phyloP scores from a whole-genome alignment of 2,797 vertebrate species.

The Sparus aurata region DNA sequence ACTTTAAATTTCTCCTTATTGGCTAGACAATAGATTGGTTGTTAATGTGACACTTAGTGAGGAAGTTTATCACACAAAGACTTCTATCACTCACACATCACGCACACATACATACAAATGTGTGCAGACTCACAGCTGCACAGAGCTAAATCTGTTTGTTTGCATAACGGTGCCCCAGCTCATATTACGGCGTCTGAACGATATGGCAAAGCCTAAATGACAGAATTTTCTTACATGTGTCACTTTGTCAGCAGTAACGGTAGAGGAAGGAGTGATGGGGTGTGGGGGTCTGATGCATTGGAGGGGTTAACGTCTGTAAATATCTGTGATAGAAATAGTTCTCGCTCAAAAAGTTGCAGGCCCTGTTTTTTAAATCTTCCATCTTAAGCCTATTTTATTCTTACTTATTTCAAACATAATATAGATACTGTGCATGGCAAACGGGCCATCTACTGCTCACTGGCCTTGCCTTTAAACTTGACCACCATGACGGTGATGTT shows the following conservation, averaged over 20 bases:
- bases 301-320: slow-evolving; percentile 50
- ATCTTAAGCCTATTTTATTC: slow-evolving; percentile 52
- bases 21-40: slow-evolving; percentile 6
- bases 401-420: slow-evolving; percentile 63
- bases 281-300: slow-evolving; percentile 8
- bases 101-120: slow-evolving; percentile 9
- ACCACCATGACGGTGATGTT: slow-evolving; percentile 99
- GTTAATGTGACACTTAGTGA: slow-evolving; percentile 35
- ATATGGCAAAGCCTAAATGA: slow-evolving; percentile 35
- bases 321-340: slow-evolving; percentile 72
- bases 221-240: slow-evolving; percentile 37
- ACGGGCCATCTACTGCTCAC: slow-evolving; percentile 83
- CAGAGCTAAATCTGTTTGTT: slow-evolving; percentile 58
- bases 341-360: slow-evolving; percentile 62
- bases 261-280: background rate
- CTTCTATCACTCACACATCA: slow-evolving; percentile 8
- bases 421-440: slow-evolving; percentile 28
- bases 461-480: slow-evolving; percentile 93
- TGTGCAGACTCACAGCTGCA: slow-evolving; percentile 34
- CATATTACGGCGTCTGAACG: slow-evolving; percentile 34
- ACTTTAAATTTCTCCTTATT: slow-evolving; percentile 17
- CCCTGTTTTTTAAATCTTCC: slow-evolving; percentile 43
- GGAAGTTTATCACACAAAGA: slow-evolving; percentile 28
- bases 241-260: slow-evolving; percentile 49
- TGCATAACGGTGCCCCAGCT: slow-evolving; percentile 70